Evolutionary conservation across 2,113 vertebrate genomes (phyloP).

Genomic region (Uropsilus gracilis): DNA sequence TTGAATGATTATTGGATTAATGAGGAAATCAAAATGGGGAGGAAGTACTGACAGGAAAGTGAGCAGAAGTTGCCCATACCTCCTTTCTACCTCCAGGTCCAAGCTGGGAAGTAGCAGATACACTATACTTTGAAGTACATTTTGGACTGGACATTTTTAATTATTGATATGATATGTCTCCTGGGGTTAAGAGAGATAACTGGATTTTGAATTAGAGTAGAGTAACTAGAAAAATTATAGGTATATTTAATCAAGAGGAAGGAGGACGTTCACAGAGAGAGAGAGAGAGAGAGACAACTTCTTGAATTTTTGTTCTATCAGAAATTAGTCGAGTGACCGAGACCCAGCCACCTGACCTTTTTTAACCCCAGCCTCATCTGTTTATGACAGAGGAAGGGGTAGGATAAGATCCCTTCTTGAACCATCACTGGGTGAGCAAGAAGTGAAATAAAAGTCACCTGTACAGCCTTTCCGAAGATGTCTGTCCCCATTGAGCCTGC

Average conservation of each 20-base stretch:
- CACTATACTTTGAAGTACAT: neutral
- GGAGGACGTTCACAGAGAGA: neutral
- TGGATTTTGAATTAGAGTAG: neutral
- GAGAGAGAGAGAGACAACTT: neutral
- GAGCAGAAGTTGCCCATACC: neutral
- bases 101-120: neutral
- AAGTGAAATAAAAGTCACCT: slow-evolving; percentile 82
- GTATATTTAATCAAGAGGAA: neutral
- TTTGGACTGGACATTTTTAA: neutral
- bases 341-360: neutral
- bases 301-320: neutral
- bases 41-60: neutral
- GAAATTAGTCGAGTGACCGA: neutral
- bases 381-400: neutral
- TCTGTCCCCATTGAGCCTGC: slow-evolving; percentile 91
- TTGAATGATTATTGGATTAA: too few species aligned
- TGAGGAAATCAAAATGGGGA: too few species aligned
- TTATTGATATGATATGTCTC: neutral
- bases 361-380: neutral
- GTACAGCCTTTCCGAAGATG: slow-evolving; percentile 92
- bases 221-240: neutral
- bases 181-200: neutral
- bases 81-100: neutral
- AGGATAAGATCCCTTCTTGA: neutral
- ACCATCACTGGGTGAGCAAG: neutral